phyloP scores from a whole-genome alignment of 1,140 invertebrate genomes.

The Paracyclopina nana region DNA sequence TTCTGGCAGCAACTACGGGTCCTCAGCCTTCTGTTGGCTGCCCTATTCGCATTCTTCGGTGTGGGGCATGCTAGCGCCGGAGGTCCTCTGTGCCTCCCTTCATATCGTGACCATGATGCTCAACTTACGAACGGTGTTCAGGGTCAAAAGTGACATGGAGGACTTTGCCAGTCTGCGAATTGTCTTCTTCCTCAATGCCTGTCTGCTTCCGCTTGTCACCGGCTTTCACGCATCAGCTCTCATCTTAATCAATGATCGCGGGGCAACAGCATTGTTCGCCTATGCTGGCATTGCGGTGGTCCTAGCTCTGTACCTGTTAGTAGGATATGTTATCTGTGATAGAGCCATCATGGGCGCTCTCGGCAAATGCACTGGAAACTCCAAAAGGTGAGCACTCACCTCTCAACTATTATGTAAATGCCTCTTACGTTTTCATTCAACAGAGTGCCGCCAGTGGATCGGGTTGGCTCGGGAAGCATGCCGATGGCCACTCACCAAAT shows the following conservation, averaged over 20 bases:
- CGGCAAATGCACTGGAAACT: no score
- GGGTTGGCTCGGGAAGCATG: no score
- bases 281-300: not conserved
- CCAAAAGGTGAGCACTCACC: no score
- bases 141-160: conserved; percentile 65
- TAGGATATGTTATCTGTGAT: not conserved
- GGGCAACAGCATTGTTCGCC: not conserved
- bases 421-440: no score
- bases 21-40: conserved; percentile 73
- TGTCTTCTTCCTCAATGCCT: conserved; percentile 17
- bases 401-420: no score
- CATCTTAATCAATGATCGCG: conserved; percentile 3
- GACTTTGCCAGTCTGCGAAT: conserved; percentile 71
- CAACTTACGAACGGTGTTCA: conserved; percentile 69
- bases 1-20: conserved; percentile 83
- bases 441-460: no score
- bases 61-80: conserved; percentile 72
- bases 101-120: conserved; percentile 59
- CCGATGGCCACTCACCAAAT: no score
- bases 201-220: conserved; percentile 14
- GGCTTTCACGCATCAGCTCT: conserved; percentile 1
- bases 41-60: conserved; percentile 72
- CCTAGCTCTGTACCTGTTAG: not conserved
- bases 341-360: no score
- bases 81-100: conserved; percentile 48